Evolutionary conservation across 2,888 invertebrate species (phyloP), one percentile per base, ranked within the genome.

Genomic region (Ennomos quercinarius): DNA sequence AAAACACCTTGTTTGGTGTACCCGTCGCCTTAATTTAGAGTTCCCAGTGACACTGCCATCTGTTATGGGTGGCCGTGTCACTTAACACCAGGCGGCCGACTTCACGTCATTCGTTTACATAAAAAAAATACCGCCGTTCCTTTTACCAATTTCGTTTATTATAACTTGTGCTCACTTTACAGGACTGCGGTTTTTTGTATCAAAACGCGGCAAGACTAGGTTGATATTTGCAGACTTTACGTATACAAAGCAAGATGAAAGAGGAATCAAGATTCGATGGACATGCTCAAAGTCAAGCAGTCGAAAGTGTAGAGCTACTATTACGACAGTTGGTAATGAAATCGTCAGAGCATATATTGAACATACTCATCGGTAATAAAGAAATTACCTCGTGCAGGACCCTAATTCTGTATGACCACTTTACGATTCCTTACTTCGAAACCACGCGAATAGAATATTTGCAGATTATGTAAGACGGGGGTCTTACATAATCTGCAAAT

Each of bases 221-320:
- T 35, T 57, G 0, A 4, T 38, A 9, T 47, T 41, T 42, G 38
- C 10, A 6, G 52, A 27, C 0, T 57, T 38, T 27, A 49, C 44
- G 1, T 62, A 48, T 44, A 49, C 43, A 1, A 48, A 46, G 9
- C 51, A 60, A 2, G 10, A 42, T 0, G 27, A 3, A 1, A 42
- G 9, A 2, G 59, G 44, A 0, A 0, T 35, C n/a, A 63, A 46
- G 27, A 61, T 46, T 0, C 47, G 61, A 1, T 61, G 56, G 61
- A 39, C 45, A 9, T 61, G 56, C 10, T 56, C 52, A n/a, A 57
- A 52, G 36, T 17, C 47, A 3, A 40, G 52, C 38, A 56, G 52
- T 39, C 42, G 45, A 41, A 36, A 9, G 8, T 59, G 59, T n/a
- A 59, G 42, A 37, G 59, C 59, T 1, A 10, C 9, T 5, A 8